These are phyloP conservation scores for Amblyraja radiata DNA, from an alignment of 2,797 vertebrate species.

Conservation along the genomic window DNA sequence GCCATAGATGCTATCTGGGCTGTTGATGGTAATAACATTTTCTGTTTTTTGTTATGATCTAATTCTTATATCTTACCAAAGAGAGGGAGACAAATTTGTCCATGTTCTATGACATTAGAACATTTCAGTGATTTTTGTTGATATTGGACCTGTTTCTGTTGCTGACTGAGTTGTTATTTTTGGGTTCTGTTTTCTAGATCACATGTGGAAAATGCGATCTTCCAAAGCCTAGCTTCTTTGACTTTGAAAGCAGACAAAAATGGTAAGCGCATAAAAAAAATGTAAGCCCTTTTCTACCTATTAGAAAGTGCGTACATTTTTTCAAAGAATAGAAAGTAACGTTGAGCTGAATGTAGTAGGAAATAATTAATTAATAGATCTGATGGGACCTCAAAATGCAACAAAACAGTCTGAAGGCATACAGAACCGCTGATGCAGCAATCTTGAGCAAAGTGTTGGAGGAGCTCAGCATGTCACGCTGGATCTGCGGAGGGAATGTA, in stretches of 20 bases:
- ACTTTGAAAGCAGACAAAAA: constrained; percentile 97
- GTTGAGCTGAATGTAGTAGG: neutral
- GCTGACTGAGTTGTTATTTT: constrained; percentile 28
- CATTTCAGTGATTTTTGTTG: neutral
- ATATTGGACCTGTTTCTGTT: neutral
- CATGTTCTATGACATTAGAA: neutral
- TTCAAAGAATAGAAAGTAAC: neutral
- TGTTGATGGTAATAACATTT: no score
- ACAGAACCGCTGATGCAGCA: no score
- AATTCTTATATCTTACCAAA: neutral
- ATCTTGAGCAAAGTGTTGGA: no score
- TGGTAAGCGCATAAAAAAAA: constrained; percentile 66
- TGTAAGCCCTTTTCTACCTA: neutral
- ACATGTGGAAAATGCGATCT: constrained; percentile 88
- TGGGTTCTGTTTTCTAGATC: constrained; percentile 61
- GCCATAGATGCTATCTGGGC: no score
- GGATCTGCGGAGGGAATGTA: no score
- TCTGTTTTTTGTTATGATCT: no score
- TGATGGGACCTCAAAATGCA: neutral
- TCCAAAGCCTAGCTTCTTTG: constrained; percentile 87
- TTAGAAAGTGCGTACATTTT: neutral
- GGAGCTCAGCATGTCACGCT: no score
- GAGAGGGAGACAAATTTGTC: no score
- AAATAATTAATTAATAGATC: neutral
- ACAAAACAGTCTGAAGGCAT: neutral